Evolutionary conservation across 2,888 invertebrate species (phyloP), one percentile per base, ranked within the genome.

Genomic region (Octodonta nipae): DNA sequence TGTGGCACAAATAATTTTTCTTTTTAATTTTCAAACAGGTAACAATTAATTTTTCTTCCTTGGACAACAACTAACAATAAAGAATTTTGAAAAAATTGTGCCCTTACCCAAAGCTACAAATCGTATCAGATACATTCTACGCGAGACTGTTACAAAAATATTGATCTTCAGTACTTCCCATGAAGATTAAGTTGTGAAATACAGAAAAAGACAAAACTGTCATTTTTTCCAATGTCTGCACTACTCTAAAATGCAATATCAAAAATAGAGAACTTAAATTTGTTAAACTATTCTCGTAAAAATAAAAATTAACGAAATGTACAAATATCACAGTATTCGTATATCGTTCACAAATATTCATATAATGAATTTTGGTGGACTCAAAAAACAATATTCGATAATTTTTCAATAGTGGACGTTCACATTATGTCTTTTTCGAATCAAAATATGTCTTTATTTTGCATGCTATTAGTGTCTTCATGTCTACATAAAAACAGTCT

Each of bases 251-350:
- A 41, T 43, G 47, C 41, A 40, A 45, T 52, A 52, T 52, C 52
- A 52, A 52, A 52, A 52, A 50, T 52, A 52, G 45, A 44, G 37
- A 50, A 42, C 36, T 35, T 42, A 40, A 42, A 40, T 42, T 44
- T 45, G 50, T n/a, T 42, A 35, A 43, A 42, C 42, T 44, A 45
- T 40, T 45, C 44, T 46, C 44, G 42, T 42, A 46, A 45, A 47
- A 48, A 45, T 44, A 47, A 49, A 46, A 49, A 49, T 45, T 41
- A 52, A 54, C 50, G 47, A 48, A 51, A 51, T 50, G 49, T 53
- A 50, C 51, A 56, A 56, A 56, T 58, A 58, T 58, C 58, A 58
- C 58, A 58, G 58, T 54, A 53, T 52, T 47, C 50, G 45, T 46
- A 48, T 47, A 42, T 49, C 47, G 44, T 47, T 39, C 38, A 37